Evolutionary conservation across 2,888 invertebrate genomes (phyloP).

Genomic region (Aphodius sticticus): DNA sequence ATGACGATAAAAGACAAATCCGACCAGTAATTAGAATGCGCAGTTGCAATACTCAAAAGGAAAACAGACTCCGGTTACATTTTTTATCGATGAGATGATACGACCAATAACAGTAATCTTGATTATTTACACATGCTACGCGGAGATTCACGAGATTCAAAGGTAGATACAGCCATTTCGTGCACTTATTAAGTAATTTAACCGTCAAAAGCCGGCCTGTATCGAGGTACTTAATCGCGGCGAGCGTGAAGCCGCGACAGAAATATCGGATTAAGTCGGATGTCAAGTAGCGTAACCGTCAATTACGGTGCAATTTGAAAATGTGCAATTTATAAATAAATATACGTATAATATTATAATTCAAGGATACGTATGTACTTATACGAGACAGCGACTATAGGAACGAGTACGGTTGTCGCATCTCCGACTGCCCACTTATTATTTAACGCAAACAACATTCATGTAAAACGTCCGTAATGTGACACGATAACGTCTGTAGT

Average conservation of each 20-base stretch:
- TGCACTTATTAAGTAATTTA: slow-evolving; percentile 24
- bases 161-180: background rate
- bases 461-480: slow-evolving; percentile 31
- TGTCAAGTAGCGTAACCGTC: slow-evolving; percentile 14
- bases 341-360: background rate
- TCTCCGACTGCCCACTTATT: slow-evolving; percentile 24
- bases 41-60: background rate
- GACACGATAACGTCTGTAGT: slow-evolving; percentile 29
- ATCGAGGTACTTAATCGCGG: slow-evolving; percentile 13
- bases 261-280: slow-evolving; percentile 9
- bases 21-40: background rate
- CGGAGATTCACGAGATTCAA: slow-evolving; percentile 16
- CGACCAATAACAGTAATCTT: slow-evolving; percentile 18
- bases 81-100: slow-evolving; percentile 4
- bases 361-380: background rate
- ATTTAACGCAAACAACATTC: slow-evolving; percentile 31
- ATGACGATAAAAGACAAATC: background rate
- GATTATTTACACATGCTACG: slow-evolving; percentile 13
- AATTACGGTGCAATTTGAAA: slow-evolving; percentile 4
- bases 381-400: background rate
- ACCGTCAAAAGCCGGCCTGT: slow-evolving; percentile 24
- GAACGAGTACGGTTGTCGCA: slow-evolving; percentile 15
- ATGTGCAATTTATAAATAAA: slow-evolving; percentile 4
- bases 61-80: background rate
- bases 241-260: slow-evolving; percentile 9